phyloP scores from a whole-genome alignment of 2,888 invertebrate genomes.

The Crepidodera aurea region DNA sequence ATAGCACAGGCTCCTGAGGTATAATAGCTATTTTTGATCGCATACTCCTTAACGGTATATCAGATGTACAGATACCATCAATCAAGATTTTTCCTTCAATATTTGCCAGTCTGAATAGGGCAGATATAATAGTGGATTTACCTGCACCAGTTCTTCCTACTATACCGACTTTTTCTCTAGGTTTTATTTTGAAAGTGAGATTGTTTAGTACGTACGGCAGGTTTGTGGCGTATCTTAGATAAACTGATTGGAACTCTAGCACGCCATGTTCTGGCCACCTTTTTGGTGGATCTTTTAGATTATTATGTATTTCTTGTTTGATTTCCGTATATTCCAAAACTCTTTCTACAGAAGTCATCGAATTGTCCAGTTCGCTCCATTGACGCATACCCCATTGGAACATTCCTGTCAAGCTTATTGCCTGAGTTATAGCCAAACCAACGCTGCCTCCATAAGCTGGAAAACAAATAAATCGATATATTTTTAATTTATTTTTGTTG shows the following conservation, averaged over 20 bases:
- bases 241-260: conserved; percentile 74
- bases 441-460: conserved; percentile 57
- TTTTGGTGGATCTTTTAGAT: conserved; percentile 74
- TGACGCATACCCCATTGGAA: conserved; percentile 85
- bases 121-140: conserved; percentile 74
- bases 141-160: conserved; percentile 87
- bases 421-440: conserved; percentile 58
- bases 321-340: conserved; percentile 61
- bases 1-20: conserved; percentile 72
- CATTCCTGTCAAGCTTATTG: conserved; percentile 63
- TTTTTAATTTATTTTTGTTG: too few species aligned
- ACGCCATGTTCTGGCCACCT: conserved; percentile 78
- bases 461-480: conserved; percentile 39
- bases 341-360: conserved; percentile 91
- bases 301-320: conserved; percentile 61
- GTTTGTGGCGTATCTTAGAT: conserved; percentile 69
- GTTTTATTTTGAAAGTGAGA: conserved; percentile 72
- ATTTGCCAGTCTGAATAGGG: conserved; percentile 64
- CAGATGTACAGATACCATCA: conserved; percentile 67
- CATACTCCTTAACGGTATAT: conserved; percentile 64
- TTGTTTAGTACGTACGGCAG: conserved; percentile 79
- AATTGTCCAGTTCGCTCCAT: conserved; percentile 66
- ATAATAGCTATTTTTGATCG: conserved; percentile 67
- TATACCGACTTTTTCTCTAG: conserved; percentile 79
- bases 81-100: conserved; percentile 67